Percentiles rank a stretch among this genome's conserved stretches.
These are phyloP conservation scores for Pelmatolapia mariae DNA, from an alignment of 2,113 vertebrate genomes.

Conservation along the genomic window DNA sequence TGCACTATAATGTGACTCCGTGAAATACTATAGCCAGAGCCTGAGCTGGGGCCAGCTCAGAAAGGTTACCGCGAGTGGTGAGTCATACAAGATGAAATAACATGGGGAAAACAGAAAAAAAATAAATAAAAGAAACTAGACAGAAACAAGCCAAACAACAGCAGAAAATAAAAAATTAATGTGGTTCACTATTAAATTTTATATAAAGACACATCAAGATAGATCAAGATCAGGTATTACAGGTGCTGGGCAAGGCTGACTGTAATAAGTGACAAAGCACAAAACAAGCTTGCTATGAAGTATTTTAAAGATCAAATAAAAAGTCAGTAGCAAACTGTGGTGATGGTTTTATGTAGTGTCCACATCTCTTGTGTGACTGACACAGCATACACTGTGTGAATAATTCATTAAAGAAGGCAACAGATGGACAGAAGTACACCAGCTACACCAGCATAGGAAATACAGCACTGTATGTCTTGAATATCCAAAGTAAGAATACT, in stretches of 20 bases:
- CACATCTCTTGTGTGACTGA: not conserved
- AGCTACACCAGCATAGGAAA: slow-evolving; percentile 35
- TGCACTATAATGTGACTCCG: not conserved
- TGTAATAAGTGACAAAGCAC: not conserved
- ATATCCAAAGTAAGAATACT: not conserved
- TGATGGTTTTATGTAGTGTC: not conserved
- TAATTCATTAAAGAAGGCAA: slow-evolving; percentile 34
- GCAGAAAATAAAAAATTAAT: not conserved
- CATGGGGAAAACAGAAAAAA: not conserved
- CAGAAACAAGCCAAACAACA: not conserved
- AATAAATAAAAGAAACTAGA: not conserved
- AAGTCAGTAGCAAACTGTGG: not conserved
- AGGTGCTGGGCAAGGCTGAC: not conserved
- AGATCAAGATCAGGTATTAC: not conserved
- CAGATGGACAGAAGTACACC: slow-evolving; percentile 45
- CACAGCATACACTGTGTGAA: slow-evolving; percentile 30
- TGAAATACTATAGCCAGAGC: not conserved
- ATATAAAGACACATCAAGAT: not conserved
- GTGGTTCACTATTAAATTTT: not conserved
- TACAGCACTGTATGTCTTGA: not conserved
- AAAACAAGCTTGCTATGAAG: not conserved
- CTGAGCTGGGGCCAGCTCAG: not conserved
- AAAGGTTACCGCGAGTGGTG: not conserved
- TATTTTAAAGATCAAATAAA: not conserved
- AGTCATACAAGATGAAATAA: not conserved